phyloP scores from a whole-genome alignment of 2,797 vertebrate genomes.

The Rhinophrynus dorsalis region DNA sequence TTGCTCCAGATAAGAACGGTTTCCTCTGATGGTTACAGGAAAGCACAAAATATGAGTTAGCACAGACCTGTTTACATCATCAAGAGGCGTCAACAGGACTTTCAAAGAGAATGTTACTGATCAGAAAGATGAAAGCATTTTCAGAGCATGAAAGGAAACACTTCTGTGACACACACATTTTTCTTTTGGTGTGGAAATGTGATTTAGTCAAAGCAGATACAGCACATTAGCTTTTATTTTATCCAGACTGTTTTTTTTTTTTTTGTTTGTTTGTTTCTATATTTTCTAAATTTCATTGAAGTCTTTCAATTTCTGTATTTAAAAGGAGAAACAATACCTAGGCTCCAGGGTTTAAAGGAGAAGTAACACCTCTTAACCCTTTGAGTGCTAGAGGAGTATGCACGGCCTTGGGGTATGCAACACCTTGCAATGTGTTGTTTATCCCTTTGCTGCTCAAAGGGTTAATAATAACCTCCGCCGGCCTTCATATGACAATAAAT shows the following conservation, averaged over 20 bases:
- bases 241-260: too few species aligned
- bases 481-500: too few species aligned
- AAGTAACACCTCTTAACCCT: too few species aligned
- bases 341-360: too few species aligned
- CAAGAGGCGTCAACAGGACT: not conserved
- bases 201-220: not conserved
- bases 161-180: not conserved
- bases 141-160: conserved; percentile 16
- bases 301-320: too few species aligned
- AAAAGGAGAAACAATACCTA: not conserved
- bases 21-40: not conserved
- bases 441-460: too few species aligned
- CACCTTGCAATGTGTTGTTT: too few species aligned
- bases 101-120: not conserved
- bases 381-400: too few species aligned
- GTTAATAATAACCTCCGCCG: too few species aligned
- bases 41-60: not conserved
- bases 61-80: conserved; percentile 16
- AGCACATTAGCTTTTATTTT: not conserved
- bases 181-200: conserved; percentile 7
- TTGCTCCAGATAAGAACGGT: too few species aligned
- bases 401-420: too few species aligned
- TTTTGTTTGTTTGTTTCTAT: not conserved
- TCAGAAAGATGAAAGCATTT: conserved; percentile 24
- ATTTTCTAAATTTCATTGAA: not conserved